Evolutionary conservation across 92 coral and sea anemone species (phyloP).

Genomic region (Porites lobata): DNA sequence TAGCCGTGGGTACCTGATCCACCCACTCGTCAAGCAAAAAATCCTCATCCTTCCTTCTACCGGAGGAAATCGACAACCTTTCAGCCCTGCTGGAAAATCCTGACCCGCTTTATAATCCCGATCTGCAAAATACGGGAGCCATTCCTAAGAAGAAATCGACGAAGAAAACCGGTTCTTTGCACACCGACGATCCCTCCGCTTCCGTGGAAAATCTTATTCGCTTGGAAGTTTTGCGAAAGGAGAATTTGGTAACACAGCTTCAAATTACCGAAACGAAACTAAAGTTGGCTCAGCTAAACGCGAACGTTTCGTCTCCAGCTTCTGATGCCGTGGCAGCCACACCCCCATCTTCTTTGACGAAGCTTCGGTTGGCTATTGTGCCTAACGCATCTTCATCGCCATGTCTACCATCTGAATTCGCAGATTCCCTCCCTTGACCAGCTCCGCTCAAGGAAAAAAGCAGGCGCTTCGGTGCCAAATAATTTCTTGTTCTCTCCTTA

Average conservation of each 20-base stretch:
- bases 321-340: constrained; percentile 5
- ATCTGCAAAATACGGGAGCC: constrained; percentile 1
- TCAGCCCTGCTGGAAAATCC: constrained; percentile 10
- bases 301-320: not conserved
- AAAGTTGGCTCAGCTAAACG: constrained; percentile 7
- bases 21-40: too few relatives aligned
- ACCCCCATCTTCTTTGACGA: constrained; percentile 29
- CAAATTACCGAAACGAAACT: not conserved
- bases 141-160: not conserved
- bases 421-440: not conserved
- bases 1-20: too few relatives aligned
- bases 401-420: not conserved
- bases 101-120: not conserved
- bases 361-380: constrained; percentile 8
- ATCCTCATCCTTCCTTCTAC: not conserved
- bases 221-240: not conserved
- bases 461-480: not conserved
- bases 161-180: not conserved
- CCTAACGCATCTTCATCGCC: not conserved
- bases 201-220: not conserved
- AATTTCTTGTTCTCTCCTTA: too few relatives aligned
- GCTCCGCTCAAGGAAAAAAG: constrained; percentile 33
- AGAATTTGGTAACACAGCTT: not conserved
- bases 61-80: constrained; percentile 4
- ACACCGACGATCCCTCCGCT: constrained; percentile 1